Base-by-base conservation (phyloP, 2,113 vertebrate species). In the Cryptotis parvus region DNA sequence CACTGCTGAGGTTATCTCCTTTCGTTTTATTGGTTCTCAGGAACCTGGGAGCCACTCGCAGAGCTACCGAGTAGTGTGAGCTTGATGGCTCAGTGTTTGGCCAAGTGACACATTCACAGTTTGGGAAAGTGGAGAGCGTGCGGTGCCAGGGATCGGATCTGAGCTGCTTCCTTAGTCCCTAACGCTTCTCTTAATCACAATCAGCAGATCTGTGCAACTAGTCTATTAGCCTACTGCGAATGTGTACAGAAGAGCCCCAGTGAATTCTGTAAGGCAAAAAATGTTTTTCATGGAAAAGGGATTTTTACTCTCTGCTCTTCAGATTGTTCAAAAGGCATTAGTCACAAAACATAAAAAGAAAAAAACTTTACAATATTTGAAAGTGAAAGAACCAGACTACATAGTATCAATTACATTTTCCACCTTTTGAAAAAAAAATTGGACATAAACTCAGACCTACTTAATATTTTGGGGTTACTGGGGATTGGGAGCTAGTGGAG, bases 351-450 rank as follows among this genome's bases (percentile, higher is more conserved):
- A n/a, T n/a, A n/a, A n/a, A n/a, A n/a, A n/a, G n/a, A n/a, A n/a
- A n/a, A n/a, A n/a, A n/a, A 75, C 12, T 69, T 78, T 82, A 31
- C 70, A 79, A 92, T 84, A 89, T 31, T 80, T 14, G 82, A 26
- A 84, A 87, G 55, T 73, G 35, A 93, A 93, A 77, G 77, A 31
- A 92, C 31, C 39, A 90, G 58, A 49, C n/a, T 92, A 90, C 26
- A 9, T 63, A 74, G 52, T 91, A 88, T 73, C 76, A 82, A 63
- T 66, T 72, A 43, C 43, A 82, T 76, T 63, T 39, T 73, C 39
- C 39, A 43, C 49, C 37, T 84, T 91, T 43, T 81, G 49, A 82
- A 91, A 94, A 80, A 1, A 82, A 43, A 82, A 76, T 74, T 92
- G 81, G 84, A 74, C 31, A 49, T 55, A 39, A 45, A 79, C 33